Evolutionary conservation across 2,797 vertebrate species (phyloP).

Genomic region (Anguilla marmorata): DNA sequence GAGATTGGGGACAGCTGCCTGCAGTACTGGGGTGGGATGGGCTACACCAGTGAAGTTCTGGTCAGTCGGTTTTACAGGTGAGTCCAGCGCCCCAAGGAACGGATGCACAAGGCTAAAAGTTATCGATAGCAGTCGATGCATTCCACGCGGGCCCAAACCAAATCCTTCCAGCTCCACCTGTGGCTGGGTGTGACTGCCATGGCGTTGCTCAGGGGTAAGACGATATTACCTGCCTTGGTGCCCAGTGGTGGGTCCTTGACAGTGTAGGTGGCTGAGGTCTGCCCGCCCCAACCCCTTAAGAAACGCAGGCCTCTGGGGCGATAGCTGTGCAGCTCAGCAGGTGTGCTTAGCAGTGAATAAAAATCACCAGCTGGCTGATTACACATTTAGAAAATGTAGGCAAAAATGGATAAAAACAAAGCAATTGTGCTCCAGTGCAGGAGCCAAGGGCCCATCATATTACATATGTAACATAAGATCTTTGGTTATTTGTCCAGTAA

Average conservation of each 20-base stretch:
- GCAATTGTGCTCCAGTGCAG: no score
- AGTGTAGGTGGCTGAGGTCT: no score
- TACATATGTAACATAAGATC: no score
- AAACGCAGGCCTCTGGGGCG: no score
- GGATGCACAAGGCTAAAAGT: not conserved
- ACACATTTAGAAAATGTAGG: no score
- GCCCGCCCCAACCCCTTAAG: no score
- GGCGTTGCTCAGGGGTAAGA: not conserved
- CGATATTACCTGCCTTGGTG: not conserved
- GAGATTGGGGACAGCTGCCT: constrained; percentile 82
- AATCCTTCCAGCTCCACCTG: not conserved
- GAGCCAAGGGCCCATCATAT: no score
- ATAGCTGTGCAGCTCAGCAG: no score
- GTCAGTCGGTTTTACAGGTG: constrained; percentile 88
- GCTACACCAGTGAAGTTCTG: constrained; percentile 81
- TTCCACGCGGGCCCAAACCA: not conserved
- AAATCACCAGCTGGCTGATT: no score
- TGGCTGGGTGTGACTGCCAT: not conserved
- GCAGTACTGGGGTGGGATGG: constrained; percentile 92
- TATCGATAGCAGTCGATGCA: not conserved
- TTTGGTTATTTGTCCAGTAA: not conserved
- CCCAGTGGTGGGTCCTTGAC: no score
- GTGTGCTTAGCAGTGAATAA: no score
- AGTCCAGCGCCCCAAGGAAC: constrained; percentile 38
- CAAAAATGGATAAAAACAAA: no score